Evolutionary conservation across 2,113 vertebrate species (phyloP).

Genomic region (Hippocampus guttulatus): DNA sequence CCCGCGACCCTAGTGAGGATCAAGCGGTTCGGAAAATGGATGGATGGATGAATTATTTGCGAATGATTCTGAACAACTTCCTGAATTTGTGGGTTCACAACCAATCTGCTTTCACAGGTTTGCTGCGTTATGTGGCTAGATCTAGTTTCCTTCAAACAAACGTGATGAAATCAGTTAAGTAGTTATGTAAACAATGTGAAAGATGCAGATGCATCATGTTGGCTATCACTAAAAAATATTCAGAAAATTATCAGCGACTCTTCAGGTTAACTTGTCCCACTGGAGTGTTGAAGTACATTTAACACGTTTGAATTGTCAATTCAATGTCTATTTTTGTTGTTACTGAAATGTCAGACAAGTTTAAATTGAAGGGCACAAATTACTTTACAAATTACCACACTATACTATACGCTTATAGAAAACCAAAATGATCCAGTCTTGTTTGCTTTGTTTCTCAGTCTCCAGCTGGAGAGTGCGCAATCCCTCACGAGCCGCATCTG

Average conservation of each 20-base stretch:
- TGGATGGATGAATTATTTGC: too few relatives aligned
- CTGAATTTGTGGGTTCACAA: not conserved
- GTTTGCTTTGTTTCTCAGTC: too few relatives aligned
- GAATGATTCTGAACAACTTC: not conserved
- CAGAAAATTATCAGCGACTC: not conserved
- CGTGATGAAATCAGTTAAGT: not conserved
- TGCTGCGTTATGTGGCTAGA: not conserved
- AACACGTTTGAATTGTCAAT: not conserved
- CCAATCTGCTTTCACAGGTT: not conserved
- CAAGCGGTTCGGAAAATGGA: too few relatives aligned
- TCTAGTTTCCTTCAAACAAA: not conserved
- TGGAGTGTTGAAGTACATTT: not conserved
- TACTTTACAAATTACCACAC: not conserved
- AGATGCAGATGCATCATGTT: not conserved
- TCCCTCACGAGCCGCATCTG: too few relatives aligned
- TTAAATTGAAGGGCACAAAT: not conserved
- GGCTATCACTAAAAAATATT: not conserved
- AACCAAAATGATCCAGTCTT: not conserved
- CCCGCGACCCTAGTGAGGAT: too few relatives aligned
- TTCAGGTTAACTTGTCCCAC: not conserved
- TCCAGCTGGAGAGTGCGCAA: too few relatives aligned
- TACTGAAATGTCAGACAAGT: not conserved
- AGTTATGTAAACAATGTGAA: not conserved
- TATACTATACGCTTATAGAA: not conserved
- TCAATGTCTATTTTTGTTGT: not conserved